Conservation (phyloP, 1,140 invertebrate species). For the Thaumatotibia leucotreta region DNA sequence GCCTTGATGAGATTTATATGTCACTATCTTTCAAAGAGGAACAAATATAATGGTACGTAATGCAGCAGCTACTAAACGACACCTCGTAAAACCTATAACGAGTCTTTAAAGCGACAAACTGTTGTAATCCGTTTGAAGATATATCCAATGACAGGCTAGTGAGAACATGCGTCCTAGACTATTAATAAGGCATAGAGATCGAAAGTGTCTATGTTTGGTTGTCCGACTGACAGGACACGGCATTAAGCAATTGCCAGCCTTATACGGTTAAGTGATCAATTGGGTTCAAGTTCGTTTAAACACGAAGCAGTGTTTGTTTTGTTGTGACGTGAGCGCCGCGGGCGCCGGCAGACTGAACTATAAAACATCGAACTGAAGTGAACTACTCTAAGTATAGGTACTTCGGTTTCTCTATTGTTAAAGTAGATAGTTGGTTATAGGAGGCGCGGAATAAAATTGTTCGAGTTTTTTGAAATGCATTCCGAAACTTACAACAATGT, state of each 20-base stretch:
- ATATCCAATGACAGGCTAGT: neutral
- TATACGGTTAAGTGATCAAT: conserved; percentile 29
- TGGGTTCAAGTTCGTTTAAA: conserved; percentile 40
- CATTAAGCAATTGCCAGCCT: conserved; percentile 24
- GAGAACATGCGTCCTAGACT: neutral
- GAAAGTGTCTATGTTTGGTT: conserved; percentile 21
- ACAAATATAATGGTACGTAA: neutral
- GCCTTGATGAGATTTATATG: neutral
- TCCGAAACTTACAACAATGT: neutral
- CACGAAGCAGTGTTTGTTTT: conserved; percentile 43
- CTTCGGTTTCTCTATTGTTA: neutral
- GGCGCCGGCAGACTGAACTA: conserved; percentile 30
- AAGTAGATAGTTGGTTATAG: neutral
- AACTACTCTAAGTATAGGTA: neutral
- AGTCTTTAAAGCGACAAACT: neutral
- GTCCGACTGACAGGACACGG: conserved; percentile 29
- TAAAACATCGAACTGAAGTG: conserved; percentile 1
- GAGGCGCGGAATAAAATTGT: neutral
- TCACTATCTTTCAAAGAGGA: neutral
- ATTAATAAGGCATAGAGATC: conserved; percentile 1
- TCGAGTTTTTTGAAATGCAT: neutral
- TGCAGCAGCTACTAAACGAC: neutral
- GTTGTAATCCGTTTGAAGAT: neutral
- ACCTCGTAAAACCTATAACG: neutral
- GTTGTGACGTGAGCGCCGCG: conserved; percentile 42